A percentile compares a stretch with the other conserved stretches of the same genome.
Conservation (phyloP, 2,888 invertebrate species). For the Chloroclysta siterata region DNA sequence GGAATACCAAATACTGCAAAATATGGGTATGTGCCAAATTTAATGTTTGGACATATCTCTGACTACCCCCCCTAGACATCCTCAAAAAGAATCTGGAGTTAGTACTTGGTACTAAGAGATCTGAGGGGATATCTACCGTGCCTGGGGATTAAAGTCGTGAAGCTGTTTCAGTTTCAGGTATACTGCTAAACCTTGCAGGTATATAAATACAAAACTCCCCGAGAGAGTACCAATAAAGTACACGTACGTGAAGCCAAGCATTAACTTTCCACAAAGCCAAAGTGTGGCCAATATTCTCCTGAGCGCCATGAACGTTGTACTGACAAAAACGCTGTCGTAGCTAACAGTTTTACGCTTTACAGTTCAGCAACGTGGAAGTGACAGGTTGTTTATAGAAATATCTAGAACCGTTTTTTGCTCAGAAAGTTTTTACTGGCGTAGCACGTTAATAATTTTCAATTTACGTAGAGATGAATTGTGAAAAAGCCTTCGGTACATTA, state of each 20-base stretch:
- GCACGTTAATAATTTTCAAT: not conserved
- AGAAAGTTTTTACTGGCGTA: not conserved
- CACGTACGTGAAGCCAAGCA: not conserved
- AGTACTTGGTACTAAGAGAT: too few relatives aligned
- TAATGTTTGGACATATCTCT: too few relatives aligned
- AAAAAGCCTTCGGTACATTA: too few relatives aligned
- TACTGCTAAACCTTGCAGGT: too few relatives aligned
- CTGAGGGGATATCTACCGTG: too few relatives aligned
- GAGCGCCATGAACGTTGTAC: conserved; percentile 11
- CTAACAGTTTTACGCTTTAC: conserved; percentile 8
- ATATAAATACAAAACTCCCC: not conserved
- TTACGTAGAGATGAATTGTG: not conserved
- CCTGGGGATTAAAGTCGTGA: too few relatives aligned
- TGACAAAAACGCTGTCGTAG: conserved; percentile 18
- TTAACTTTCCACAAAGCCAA: conserved; percentile 12
- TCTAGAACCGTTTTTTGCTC: not conserved
- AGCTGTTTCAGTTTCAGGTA: too few relatives aligned
- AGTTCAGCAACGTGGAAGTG: conserved; percentile 17
- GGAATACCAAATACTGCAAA: too few relatives aligned
- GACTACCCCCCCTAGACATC: too few relatives aligned
- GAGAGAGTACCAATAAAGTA: not conserved
- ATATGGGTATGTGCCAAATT: too few relatives aligned
- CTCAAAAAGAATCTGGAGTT: too few relatives aligned
- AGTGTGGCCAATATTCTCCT: conserved; percentile 4
- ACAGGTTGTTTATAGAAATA: conserved; percentile 15